Conservation (phyloP, 2,888 invertebrate species). For the Pollenia griseotomentosa region DNA sequence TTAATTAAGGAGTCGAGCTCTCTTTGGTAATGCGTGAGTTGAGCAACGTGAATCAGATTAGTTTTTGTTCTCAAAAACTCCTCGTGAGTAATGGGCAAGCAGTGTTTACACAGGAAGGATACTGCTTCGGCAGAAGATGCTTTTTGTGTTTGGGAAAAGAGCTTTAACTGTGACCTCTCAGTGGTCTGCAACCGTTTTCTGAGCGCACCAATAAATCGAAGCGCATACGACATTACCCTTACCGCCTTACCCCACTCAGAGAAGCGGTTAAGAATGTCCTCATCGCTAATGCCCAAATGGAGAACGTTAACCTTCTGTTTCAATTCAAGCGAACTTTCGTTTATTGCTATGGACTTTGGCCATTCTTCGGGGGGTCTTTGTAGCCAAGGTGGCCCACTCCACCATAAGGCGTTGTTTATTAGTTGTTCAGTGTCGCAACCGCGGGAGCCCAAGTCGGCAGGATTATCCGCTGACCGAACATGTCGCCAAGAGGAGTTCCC, state of each 20-base stretch:
- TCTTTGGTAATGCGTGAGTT: too few species aligned
- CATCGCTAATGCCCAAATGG: not conserved
- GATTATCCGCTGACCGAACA: conserved; percentile 61
- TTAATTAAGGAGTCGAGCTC: too few species aligned
- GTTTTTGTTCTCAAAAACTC: not conserved
- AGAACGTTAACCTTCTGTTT: not conserved
- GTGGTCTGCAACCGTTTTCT: too few species aligned
- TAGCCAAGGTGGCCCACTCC: too few species aligned
- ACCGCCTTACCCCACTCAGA: conserved; percentile 15
- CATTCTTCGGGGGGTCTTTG: too few species aligned
- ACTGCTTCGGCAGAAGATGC: not conserved
- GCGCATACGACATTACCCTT: not conserved
- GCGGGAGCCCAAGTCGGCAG: conserved; percentile 61
- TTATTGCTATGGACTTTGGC: not conserved
- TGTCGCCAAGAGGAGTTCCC: conserved; percentile 54
- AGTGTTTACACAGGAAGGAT: not conserved
- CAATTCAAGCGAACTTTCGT: not conserved
- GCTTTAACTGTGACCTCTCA: too few species aligned
- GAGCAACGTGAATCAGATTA: not conserved
- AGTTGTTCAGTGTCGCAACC: conserved; percentile 31
- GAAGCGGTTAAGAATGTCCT: not conserved
- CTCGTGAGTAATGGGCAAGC: not conserved
- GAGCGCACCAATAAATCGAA: too few species aligned
- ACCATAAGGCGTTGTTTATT: conserved; percentile 52
- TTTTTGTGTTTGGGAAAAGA: too few species aligned